Evolutionary conservation across 2,113 vertebrate species (phyloP).

Genomic region (Chloropsis hardwickii): DNA sequence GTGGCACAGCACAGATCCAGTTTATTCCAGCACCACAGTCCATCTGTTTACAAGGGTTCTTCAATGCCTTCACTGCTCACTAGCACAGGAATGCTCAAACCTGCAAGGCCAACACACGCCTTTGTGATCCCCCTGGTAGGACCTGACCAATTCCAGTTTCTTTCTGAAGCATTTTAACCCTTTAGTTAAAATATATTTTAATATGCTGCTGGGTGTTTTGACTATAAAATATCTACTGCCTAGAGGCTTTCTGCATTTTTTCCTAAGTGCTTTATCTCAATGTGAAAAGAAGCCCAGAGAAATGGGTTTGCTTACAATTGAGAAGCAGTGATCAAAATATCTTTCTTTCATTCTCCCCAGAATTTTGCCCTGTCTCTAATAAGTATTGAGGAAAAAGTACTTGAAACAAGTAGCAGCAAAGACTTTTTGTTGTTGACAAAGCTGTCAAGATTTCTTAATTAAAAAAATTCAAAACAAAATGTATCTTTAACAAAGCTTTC

Average conservation of each 20-base stretch:
- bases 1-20: not conserved
- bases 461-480: not conserved
- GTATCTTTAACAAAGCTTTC: not conserved
- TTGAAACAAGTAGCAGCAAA: not conserved
- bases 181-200: not conserved
- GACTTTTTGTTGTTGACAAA: not conserved
- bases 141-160: not conserved
- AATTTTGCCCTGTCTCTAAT: not conserved
- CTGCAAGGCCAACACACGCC: not conserved
- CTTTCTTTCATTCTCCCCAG: not conserved
- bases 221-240: not conserved
- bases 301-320: not conserved
- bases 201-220: not conserved
- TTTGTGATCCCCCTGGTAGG: rapidly evolving
- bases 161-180: not conserved
- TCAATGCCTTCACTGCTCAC: not conserved
- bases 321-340: not conserved
- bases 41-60: not conserved
- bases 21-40: not conserved
- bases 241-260: not conserved
- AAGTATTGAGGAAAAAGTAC: not conserved
- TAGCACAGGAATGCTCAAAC: rapidly evolving
- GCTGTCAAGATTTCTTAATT: not conserved
- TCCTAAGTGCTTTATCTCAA: not conserved
- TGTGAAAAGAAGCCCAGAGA: not conserved